Base-by-base conservation (phyloP, 2,113 vertebrate species). In the Lophochroa leadbeateri region DNA sequence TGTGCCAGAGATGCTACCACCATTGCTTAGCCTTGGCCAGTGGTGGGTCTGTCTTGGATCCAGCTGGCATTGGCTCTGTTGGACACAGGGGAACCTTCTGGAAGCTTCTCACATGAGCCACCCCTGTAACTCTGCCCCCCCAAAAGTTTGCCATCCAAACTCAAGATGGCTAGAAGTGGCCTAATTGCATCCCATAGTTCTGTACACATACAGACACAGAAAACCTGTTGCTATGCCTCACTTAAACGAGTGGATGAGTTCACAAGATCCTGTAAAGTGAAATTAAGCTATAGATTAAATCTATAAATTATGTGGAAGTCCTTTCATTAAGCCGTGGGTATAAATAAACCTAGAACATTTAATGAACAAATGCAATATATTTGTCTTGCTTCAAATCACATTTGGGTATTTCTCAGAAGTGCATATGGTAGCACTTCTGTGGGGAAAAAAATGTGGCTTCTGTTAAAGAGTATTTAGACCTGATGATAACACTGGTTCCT, bases 1-100 rank as follows among this genome's bases (percentile, higher is more conserved):
- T 60, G 27, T 16, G 7, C 14, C 60, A 72, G 44, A 18, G 28
- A 9, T 28, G 24, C 13, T 29, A 2, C 23, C 46, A 11, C 25
- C 0, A 0, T 53, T 25, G 5, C 8, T n/a, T 2, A 0, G 67
- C 37, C 39, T 46, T 21, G 39, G 24, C 61, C 21, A 3, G 0
- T 47, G 35, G n/a, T 0, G 0, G 35, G 4, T 7, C 6, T 0
- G 0, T 27, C 28, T 3, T 24, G n/a, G 68, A 81, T 27, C 57
- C 33, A 33, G 20, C n/a, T 74, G 52, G 11, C 35, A 14, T 27
- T 68, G 53, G 10, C 29, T 20, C n/a, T 53, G 9, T 33, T 17
- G 39, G 31, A 25, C 6, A 13, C 31, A 23, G 21, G 39, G 11
- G 11, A 19, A 35, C n/a, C 61, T 81, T 27, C 68, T 55, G 82